phyloP scores from a whole-genome alignment of 1,140 invertebrate genomes.

The Temnothorax curvispinosus region DNA sequence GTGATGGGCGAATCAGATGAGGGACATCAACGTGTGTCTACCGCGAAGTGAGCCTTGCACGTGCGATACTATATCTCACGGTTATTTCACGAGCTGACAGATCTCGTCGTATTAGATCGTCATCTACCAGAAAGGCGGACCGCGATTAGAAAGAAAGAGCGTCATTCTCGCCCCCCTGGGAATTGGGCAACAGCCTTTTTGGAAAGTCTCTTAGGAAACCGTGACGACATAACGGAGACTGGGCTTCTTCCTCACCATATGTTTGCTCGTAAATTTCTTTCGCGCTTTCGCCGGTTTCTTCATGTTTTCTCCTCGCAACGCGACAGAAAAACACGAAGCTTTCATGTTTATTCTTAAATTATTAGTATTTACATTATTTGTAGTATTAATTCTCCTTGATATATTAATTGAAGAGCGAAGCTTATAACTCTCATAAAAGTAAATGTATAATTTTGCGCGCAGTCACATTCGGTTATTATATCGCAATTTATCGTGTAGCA shows the following conservation, averaged over 20 bases:
- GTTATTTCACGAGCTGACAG: constrained; percentile 67
- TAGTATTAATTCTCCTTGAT: neutral
- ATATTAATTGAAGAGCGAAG: neutral
- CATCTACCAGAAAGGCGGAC: constrained; percentile 62
- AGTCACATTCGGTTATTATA: neutral
- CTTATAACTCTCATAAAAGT: neutral
- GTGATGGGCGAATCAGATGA: constrained; percentile 14
- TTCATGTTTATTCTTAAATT: neutral
- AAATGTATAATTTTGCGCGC: neutral
- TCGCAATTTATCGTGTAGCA: neutral
- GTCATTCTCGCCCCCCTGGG: neutral
- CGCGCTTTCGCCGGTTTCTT: neutral
- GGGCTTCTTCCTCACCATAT: neutral
- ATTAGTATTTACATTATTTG: neutral
- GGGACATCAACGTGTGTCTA: neutral
- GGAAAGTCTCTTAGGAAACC: neutral
- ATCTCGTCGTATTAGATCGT: constrained; percentile 73
- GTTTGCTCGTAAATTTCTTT: neutral
- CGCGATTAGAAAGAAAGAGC: constrained; percentile 7
- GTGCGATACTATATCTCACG: constrained; percentile 61
- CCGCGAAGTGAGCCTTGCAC: neutral
- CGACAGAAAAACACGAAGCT: neutral
- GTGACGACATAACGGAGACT: constrained; percentile 27
- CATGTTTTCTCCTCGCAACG: neutral
- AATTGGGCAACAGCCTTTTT: constrained; percentile 49